Evolutionary conservation across 2,113 vertebrate genomes (phyloP), one percentile per base, ranked within the genome.

Genomic region (Verasper variegatus): DNA sequence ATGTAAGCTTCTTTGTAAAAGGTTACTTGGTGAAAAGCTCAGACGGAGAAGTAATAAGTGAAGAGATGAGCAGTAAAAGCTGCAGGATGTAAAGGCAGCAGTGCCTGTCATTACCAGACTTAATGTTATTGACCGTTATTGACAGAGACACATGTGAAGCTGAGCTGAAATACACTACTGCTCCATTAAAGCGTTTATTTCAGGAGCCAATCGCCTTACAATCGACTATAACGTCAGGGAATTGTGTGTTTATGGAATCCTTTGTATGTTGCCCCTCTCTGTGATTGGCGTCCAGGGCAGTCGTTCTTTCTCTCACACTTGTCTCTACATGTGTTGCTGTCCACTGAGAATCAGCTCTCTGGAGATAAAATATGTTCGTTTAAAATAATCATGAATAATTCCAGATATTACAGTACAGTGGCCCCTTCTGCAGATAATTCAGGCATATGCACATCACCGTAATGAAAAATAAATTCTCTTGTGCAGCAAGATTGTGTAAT

Each of bases 361-460:
- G 2, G 51, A 54, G 51, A 54, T 2, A n/a, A 54, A n/a, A 8
- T 54, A 9, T 3, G 20, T 63, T 63, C 60, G 62, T 26, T 24
- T 27, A 23, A 5, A 71, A 23, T 7, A 3, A 71, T 52, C 35
- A 51, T 60, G n/a, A 80, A 80, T 78, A 67, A 72, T 73, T 54
- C 37, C 11, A 84, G 20, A 59, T 55, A 26, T 72, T 58, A 63
- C 59, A 74, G 49, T 68, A 26, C 23, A 73, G 14, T 68, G 57
- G 27, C 45, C 79, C 52, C 61, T 81, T 77, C 68, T 79, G 71
- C 65, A 76, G 37, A 63, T 47, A 49, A 82, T 84, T 76, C 71
- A 68, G 63, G 65, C 40, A 42, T 56, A 70, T 59, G 58, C 31
- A 70, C 60, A 80, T 68, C 18, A 31, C 23, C 8, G 26, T 57